These are phyloP conservation scores for Clivina fossor DNA, from an alignment of 2,888 invertebrate species.

Conservation along the genomic window DNA sequence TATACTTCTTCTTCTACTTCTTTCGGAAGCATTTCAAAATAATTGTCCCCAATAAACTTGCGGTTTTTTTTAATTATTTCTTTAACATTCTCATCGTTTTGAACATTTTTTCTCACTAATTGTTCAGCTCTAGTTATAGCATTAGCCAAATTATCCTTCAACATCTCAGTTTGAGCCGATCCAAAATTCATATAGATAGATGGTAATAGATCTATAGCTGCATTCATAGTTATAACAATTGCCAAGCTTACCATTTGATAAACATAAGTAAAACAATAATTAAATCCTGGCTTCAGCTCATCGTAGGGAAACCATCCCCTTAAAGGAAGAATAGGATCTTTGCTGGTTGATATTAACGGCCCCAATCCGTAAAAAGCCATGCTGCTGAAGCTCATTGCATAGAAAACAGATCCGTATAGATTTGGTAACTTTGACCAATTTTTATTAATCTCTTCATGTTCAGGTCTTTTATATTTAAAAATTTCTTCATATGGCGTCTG, in stretches of 20 bases:
- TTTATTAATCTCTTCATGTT: too few relatives aligned
- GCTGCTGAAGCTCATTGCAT: too few relatives aligned
- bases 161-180: slow-evolving; percentile 1
- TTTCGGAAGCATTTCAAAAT: slow-evolving; percentile 4
- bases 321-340: neutral
- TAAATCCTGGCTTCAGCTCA: neutral
- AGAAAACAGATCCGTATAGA: too few relatives aligned
- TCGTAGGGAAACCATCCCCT: slow-evolving; percentile 12
- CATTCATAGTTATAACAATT: neutral
- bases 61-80: too few relatives aligned
- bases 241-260: neutral
- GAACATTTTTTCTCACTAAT: neutral
- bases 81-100: neutral
- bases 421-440: too few relatives aligned
- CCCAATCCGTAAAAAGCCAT: too few relatives aligned
- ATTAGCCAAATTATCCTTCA: slow-evolving; percentile 9
- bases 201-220: slow-evolving; percentile 3
- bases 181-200: slow-evolving; percentile 11
- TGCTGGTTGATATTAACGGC: too few relatives aligned
- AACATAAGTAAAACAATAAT: neutral
- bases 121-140: neutral
- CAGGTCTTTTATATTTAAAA: too few relatives aligned
- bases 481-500: too few relatives aligned
- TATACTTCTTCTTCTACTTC: neutral
- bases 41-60: too few relatives aligned